Base-by-base conservation (phyloP, 2,888 invertebrate species). In the Drosophila tanythrix region DNA sequence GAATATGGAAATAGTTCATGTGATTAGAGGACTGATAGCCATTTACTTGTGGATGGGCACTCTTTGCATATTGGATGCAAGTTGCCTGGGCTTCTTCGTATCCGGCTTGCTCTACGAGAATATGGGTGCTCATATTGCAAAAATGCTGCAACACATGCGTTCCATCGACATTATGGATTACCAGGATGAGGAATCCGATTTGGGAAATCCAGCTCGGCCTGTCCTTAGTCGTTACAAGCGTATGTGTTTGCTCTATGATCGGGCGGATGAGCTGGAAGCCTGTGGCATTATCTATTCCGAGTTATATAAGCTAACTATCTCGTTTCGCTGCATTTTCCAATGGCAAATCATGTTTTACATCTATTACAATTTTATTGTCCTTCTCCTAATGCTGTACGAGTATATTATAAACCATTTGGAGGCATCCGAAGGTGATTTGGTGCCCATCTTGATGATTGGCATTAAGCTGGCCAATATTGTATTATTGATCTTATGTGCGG, bases 291-390 rank as follows among this genome's bases (percentile, higher is more conserved):
- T 91, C 53, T 92, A 92, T 31, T 75, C 81, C 2, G 71, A 83
- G 10, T 66, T 92, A 3, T 92, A 87, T 36, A 74, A 67, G 1
- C 25, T 90, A 1, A 90, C 88, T 0, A 65, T 74, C 4, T 61
- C 74, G 0, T 92, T 91, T 56, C 71, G 84, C 2, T 7, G 56
- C 11, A 82, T 91, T 35, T 81, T 91, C 27, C 90, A 92, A n/a
- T 88, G 90, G 72, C 91, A 91, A 46, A 88, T 92, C 0, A 48
- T 91, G 5, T 91, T 90, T 60, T 90, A 85, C 27, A 84, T 92
- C 11, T 92, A 92, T 61, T 87, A 90, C 29, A 87, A 91, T 48
- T 82, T 92, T 2, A 76, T 90, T 35, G 78, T 82, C 3, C 75
- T 91, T 36, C 81, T 90, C 31, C 70, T 90, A 6, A 79, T 90